Conservation (phyloP, 2,888 invertebrate genomes). For the Patella pellucida region DNA sequence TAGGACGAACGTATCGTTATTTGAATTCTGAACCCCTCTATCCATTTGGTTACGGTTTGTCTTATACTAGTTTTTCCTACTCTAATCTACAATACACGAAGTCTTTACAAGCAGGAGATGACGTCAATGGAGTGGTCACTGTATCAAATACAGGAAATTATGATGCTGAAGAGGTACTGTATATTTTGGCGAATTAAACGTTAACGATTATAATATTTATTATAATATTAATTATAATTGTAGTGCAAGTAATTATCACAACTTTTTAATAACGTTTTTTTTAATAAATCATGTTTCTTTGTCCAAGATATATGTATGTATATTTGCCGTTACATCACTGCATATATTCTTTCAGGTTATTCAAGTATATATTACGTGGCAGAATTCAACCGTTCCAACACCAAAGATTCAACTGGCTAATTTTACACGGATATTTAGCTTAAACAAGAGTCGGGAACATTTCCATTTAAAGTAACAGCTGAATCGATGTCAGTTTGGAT, state of each 20-base stretch:
- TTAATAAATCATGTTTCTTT: too few relatives aligned
- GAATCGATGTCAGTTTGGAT: constrained; percentile 53
- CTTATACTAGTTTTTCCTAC: constrained; percentile 48
- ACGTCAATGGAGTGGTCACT: constrained; percentile 35
- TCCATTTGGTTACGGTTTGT: constrained; percentile 58
- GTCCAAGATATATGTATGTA: too few relatives aligned
- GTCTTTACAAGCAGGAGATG: constrained; percentile 37
- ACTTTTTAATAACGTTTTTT: too few relatives aligned
- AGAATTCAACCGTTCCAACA: constrained; percentile 33
- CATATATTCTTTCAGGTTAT: constrained; percentile 46
- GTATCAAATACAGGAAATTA: constrained; percentile 46
- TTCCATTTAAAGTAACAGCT: constrained; percentile 30
- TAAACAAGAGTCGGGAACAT: not conserved
- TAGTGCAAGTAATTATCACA: too few relatives aligned
- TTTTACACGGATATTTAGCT: constrained; percentile 34
- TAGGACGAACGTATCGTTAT: constrained; percentile 56
- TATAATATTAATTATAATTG: too few relatives aligned
- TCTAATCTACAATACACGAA: constrained; percentile 25
- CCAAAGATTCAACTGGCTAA: constrained; percentile 40
- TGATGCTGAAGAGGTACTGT: constrained; percentile 60
- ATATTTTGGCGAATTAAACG: too few relatives aligned
- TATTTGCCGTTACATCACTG: too few relatives aligned
- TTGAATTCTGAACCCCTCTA: constrained; percentile 45
- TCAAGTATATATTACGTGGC: constrained; percentile 43
- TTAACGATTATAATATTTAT: too few relatives aligned